A percentile compares a stretch with the other conserved stretches of the same genome.
Conservation (phyloP, 1,140 invertebrate genomes). For the Drusus annulatus region DNA sequence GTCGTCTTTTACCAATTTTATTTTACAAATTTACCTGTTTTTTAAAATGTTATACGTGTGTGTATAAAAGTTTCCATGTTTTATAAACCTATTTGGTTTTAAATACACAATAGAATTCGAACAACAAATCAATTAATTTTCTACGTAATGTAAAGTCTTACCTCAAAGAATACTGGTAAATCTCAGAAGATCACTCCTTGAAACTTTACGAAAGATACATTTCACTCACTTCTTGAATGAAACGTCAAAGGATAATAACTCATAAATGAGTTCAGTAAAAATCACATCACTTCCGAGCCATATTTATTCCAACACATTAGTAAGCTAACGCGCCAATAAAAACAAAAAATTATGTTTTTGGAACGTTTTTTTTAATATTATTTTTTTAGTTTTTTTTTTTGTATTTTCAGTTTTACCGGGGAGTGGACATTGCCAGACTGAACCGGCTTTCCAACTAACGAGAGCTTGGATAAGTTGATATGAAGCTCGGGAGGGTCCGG, state of each 20-base stretch:
- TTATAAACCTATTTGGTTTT: too few species aligned
- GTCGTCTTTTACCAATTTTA: too few species aligned
- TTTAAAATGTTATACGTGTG: too few species aligned
- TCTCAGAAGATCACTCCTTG: not conserved
- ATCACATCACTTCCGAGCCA: slow-evolving; percentile 1
- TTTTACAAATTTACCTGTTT: too few species aligned
- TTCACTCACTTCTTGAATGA: not conserved
- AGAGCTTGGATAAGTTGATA: not conserved
- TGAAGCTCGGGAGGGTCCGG: not conserved
- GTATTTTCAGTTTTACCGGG: not conserved
- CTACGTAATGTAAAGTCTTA: not conserved
- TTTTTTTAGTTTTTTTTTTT: not conserved
- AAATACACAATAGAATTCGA: too few species aligned
- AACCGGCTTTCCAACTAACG: not conserved
- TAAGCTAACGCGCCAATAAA: not conserved
- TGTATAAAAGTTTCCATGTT: too few species aligned
- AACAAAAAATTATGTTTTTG: not conserved
- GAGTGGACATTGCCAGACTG: slow-evolving; percentile 14
- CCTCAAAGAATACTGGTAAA: not conserved
- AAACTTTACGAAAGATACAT: slow-evolving; percentile 9
- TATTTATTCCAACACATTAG: not conserved
- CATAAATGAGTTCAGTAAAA: not conserved
- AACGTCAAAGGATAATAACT: not conserved
- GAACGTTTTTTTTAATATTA: slow-evolving; percentile 6
- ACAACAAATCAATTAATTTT: too few species aligned